Percentiles rank a stretch among this genome's conserved stretches.
phyloP scores from a whole-genome alignment of 2,888 invertebrate species.

The Biston stratarius region DNA sequence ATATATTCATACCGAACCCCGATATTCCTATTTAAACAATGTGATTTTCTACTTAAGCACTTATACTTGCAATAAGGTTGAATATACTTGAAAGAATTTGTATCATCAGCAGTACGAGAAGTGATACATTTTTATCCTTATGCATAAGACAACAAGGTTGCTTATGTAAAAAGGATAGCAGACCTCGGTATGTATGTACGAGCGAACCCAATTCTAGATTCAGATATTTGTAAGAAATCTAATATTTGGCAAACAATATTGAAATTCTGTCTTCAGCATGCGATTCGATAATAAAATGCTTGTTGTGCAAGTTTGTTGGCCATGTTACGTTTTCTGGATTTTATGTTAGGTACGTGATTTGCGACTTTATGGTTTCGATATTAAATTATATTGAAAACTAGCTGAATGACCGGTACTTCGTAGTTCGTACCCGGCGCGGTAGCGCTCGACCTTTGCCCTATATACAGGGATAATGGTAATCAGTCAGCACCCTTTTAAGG shows the following conservation, averaged over 20 bases:
- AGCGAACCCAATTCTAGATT: constrained; percentile 27
- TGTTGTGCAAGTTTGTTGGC: neutral
- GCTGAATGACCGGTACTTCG: too few relatives aligned
- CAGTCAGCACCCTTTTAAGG: too few relatives aligned
- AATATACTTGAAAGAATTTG: neutral
- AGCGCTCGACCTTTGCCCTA: too few relatives aligned
- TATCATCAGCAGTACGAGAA: neutral
- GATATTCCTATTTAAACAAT: constrained; percentile 39
- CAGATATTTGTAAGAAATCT: constrained; percentile 38
- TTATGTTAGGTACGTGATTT: constrained; percentile 1
- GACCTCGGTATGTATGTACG: constrained; percentile 38
- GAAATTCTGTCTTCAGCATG: constrained; percentile 22
- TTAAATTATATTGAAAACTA: neutral
- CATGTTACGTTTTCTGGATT: neutral
- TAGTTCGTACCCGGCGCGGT: too few relatives aligned
- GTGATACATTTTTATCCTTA: neutral
- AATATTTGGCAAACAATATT: constrained; percentile 37
- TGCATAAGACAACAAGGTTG: neutral
- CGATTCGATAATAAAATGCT: constrained; percentile 25
- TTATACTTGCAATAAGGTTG: constrained; percentile 3
- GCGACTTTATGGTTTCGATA: neutral
- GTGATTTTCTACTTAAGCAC: neutral
- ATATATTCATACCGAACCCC: constrained; percentile 68
- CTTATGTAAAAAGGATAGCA: neutral
- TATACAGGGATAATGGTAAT: too few relatives aligned